phyloP scores from a whole-genome alignment of 2,888 invertebrate species.

The Rhagonycha lutea region DNA sequence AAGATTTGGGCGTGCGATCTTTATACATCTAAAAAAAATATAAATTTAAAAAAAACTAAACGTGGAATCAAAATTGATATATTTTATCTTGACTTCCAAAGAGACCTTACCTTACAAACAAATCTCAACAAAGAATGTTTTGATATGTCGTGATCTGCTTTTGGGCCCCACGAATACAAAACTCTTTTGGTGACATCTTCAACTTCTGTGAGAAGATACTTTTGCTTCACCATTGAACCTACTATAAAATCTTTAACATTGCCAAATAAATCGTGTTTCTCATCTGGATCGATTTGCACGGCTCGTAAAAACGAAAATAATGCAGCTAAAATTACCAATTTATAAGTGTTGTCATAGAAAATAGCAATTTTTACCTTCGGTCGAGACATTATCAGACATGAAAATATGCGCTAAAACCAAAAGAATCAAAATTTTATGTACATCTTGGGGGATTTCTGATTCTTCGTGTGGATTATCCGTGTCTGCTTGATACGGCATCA shows the following conservation, averaged over 20 bases:
- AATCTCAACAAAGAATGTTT: constrained; percentile 19
- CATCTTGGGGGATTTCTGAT: constrained; percentile 4
- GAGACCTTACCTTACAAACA: constrained; percentile 22
- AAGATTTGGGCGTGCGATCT: constrained; percentile 15
- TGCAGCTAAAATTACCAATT: constrained; percentile 7
- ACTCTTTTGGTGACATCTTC: constrained; percentile 9
- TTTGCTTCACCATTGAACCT: constrained; percentile 23
- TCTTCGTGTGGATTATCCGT: background rate
- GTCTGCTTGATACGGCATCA: constrained; percentile 6
- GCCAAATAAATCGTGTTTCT: constrained; percentile 16
- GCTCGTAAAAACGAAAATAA: constrained; percentile 18
- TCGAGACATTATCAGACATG: constrained; percentile 14
- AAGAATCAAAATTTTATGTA: constrained; percentile 22
- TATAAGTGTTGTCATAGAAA: background rate
- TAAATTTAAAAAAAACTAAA: background rate
- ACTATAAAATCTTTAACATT: constrained; percentile 24
- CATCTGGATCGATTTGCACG: constrained; percentile 12
- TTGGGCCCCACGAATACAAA: constrained; percentile 19
- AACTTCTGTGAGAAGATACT: constrained; percentile 9
- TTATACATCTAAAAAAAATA: constrained; percentile 16
- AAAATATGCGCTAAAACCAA: constrained; percentile 25
- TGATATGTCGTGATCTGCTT: constrained; percentile 24
- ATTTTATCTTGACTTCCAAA: background rate
- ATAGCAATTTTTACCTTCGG: constrained; percentile 10
- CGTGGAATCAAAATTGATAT: background rate